phyloP scores from a whole-genome alignment of 2,797 vertebrate species.

The Propithecus perrieri region DNA sequence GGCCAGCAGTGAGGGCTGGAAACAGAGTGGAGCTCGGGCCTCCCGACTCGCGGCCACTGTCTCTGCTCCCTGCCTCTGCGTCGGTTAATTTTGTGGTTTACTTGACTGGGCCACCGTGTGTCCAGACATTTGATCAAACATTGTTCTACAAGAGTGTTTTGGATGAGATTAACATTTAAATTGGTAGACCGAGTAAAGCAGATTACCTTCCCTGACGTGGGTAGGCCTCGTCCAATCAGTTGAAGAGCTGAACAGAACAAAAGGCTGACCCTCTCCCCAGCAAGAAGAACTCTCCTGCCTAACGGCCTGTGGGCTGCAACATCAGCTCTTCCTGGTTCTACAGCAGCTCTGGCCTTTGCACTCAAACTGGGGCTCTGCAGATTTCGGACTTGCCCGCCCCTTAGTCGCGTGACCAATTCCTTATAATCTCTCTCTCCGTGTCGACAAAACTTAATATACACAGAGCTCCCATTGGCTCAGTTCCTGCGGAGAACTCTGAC shows the following conservation, averaged over 20 bases:
- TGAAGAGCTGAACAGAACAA: neutral
- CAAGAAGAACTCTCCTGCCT: neutral
- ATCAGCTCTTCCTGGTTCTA: neutral
- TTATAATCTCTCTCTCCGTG: neutral
- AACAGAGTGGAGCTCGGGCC: neutral
- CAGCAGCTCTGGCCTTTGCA: neutral
- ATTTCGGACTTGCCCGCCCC: neutral
- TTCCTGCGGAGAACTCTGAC: neutral
- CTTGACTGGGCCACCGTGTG: neutral
- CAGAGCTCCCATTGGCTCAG: neutral
- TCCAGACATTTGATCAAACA: neutral
- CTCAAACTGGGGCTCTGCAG: neutral
- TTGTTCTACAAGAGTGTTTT: neutral
- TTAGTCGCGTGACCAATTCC: neutral
- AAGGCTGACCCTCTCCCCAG: neutral
- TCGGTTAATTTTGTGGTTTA: neutral
- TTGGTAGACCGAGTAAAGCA: neutral
- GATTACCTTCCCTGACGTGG: neutral
- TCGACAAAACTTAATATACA: neutral
- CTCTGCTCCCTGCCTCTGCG: neutral
- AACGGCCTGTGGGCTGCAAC: neutral
- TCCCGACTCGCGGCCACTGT: rapidly evolving
- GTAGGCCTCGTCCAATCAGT: neutral
- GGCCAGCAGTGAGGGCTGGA: neutral
- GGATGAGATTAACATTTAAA: neutral